phyloP scores from a whole-genome alignment of 2,888 invertebrate species.

The Eupelmus urozonus region DNA sequence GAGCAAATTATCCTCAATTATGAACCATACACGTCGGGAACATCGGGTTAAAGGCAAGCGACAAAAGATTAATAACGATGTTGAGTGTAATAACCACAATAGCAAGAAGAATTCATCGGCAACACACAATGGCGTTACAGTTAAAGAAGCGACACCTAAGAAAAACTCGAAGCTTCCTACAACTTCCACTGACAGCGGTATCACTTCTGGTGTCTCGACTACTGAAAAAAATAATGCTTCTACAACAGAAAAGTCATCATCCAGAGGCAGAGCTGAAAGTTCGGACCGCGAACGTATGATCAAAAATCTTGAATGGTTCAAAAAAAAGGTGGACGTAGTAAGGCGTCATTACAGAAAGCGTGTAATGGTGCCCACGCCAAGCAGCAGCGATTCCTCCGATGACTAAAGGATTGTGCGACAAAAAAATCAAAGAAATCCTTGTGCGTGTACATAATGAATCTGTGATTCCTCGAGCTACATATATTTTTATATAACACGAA shows the following conservation, averaged over 20 bases:
- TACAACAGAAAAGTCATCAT: slow-evolving; percentile 58
- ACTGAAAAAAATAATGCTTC: slow-evolving; percentile 68
- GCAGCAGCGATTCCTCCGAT: slow-evolving; percentile 71
- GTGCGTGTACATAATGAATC: slow-evolving; percentile 71
- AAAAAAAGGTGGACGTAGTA: slow-evolving; percentile 71
- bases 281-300: slow-evolving; percentile 69
- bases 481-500: slow-evolving; percentile 69
- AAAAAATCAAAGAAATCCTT: slow-evolving; percentile 29
- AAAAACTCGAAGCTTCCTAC: slow-evolving; percentile 59
- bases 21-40: slow-evolving; percentile 7
- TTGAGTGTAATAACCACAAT: slow-evolving; percentile 34
- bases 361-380: slow-evolving; percentile 28
- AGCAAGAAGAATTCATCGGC: neutral
- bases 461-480: slow-evolving; percentile 71
- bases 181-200: slow-evolving; percentile 73
- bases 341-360: slow-evolving; percentile 62
- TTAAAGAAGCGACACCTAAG: slow-evolving; percentile 55
- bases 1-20: slow-evolving; percentile 47
- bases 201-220: slow-evolving; percentile 73
- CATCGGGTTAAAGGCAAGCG: slow-evolving; percentile 62
- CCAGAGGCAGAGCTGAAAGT: slow-evolving; percentile 64
- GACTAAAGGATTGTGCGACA: slow-evolving; percentile 57
- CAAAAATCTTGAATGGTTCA: slow-evolving; percentile 69
- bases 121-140: slow-evolving; percentile 26
- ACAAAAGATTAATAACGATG: slow-evolving; percentile 61